Percentiles rank a stretch among this genome's conserved stretches.
Evolutionary conservation across 2,888 invertebrate genomes (phyloP).

Genomic region (Drosophila colorata): DNA sequence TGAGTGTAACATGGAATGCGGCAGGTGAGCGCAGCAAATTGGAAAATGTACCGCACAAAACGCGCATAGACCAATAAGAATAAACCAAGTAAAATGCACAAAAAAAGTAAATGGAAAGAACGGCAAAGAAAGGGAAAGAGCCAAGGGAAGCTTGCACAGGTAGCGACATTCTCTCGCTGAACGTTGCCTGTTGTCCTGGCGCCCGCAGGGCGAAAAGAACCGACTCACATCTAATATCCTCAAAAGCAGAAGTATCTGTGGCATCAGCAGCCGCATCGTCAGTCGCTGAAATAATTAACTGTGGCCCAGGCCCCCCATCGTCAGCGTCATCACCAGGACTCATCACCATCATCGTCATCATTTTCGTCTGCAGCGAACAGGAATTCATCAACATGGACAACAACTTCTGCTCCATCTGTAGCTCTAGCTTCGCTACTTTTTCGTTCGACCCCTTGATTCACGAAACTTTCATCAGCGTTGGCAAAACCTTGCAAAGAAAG

Average conservation of each 20-base stretch:
- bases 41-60: conserved; percentile 57
- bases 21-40: conserved; percentile 49
- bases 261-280: conserved; percentile 42
- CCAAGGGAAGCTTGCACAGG: conserved; percentile 36
- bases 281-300: conserved; percentile 73
- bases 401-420: conserved; percentile 17
- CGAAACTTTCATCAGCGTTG: conserved; percentile 20
- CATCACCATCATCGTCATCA: conserved; percentile 22
- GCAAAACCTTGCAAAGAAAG: conserved; percentile 35
- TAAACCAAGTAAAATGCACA: conserved; percentile 3
- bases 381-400: conserved; percentile 58
- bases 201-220: conserved; percentile 16
- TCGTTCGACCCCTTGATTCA: conserved; percentile 2
- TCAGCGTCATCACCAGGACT: conserved; percentile 16
- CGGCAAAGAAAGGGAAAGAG: conserved; percentile 3
- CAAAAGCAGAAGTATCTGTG: conserved; percentile 14
- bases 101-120: not conserved
- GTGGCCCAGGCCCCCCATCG: conserved; percentile 29
- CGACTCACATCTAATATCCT: conserved; percentile 65
- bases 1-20: conserved; percentile 23
- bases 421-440: conserved; percentile 12
- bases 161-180: conserved; percentile 25
- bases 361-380: conserved; percentile 59
- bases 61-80: conserved; percentile 15
- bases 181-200: conserved; percentile 16